Evolutionary conservation across 2,888 invertebrate species (phyloP).

Genomic region (Ennomos quercinarius): DNA sequence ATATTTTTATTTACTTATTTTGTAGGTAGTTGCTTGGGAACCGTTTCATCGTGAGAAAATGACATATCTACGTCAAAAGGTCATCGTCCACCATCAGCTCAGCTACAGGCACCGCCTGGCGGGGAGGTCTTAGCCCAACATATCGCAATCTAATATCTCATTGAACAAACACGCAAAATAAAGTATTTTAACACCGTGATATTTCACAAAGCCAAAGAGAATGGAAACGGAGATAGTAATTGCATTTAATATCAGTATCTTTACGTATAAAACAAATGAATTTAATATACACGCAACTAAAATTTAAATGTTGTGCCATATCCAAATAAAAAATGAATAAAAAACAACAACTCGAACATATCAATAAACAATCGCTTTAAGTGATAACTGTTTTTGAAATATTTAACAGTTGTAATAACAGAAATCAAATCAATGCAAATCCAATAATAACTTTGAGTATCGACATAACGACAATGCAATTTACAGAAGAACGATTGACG

Average conservation of each 20-base stretch:
- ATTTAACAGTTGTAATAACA: slow-evolving; percentile 48
- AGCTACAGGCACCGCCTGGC: slow-evolving; percentile 49
- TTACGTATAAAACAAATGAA: slow-evolving; percentile 32
- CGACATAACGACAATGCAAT: slow-evolving; percentile 43
- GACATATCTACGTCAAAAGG: slow-evolving; percentile 81
- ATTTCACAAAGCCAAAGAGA: slow-evolving; percentile 83
- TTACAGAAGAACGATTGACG: slow-evolving; percentile 48
- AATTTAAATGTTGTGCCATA: slow-evolving; percentile 62
- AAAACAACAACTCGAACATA: slow-evolving; percentile 52
- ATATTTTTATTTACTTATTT: slow-evolving; percentile 82
- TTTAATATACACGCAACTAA: slow-evolving; percentile 33
- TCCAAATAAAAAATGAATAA: slow-evolving; percentile 44
- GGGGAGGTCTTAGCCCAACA: slow-evolving; percentile 57
- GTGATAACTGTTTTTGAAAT: slow-evolving; percentile 50
- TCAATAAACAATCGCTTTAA: slow-evolving; percentile 56
- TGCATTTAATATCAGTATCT: slow-evolving; percentile 72
- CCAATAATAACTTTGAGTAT: slow-evolving; percentile 31
- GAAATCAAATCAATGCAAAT: slow-evolving; percentile 42
- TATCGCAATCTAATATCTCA: slow-evolving; percentile 75
- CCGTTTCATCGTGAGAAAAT: slow-evolving; percentile 64
- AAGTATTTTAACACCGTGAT: slow-evolving; percentile 80
- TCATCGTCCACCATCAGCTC: slow-evolving; percentile 48
- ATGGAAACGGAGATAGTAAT: slow-evolving; percentile 51
- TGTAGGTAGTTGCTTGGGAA: slow-evolving; percentile 76
- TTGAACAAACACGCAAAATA: slow-evolving; percentile 47